Percentiles rank a stretch among this genome's conserved stretches.
These are phyloP conservation scores for Rotaria macrura DNA, from an alignment of 2,888 invertebrate species.

Conservation along the genomic window DNA sequence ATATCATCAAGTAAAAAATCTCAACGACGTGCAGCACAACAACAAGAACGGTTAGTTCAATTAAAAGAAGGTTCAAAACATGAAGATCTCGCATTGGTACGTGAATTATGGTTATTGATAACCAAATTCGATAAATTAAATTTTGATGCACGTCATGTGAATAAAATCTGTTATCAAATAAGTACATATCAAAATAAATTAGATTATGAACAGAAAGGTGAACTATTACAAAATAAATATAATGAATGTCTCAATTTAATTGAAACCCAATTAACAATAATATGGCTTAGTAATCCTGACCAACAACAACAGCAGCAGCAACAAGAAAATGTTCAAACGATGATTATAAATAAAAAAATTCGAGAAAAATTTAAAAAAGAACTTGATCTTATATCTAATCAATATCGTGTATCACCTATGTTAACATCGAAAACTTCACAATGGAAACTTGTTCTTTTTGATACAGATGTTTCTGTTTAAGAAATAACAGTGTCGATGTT, in stretches of 20 bases:
- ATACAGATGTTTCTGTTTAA: not conserved
- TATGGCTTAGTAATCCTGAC: not conserved
- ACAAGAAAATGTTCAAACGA: not conserved
- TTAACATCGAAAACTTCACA: not conserved
- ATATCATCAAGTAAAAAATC: not conserved
- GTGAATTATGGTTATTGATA: not conserved
- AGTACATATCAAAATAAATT: not conserved
- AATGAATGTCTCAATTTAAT: not conserved
- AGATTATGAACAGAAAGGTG: not conserved
- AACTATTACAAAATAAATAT: not conserved
- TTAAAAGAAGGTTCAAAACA: not conserved
- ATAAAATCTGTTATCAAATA: not conserved
- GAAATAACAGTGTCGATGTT: not conserved
- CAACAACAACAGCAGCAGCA: not conserved
- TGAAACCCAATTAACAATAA: not conserved
- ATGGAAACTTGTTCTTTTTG: conserved; percentile 9
- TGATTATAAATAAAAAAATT: not conserved
- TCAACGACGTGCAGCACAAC: not conserved
- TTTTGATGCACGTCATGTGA: not conserved
- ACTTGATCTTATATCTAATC: not conserved
- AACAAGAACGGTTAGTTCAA: not conserved
- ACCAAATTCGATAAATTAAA: not conserved
- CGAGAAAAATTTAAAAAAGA: conserved; percentile 2
- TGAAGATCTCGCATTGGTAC: not conserved
- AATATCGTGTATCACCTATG: not conserved